Base-by-base conservation (phyloP, 2,888 invertebrate species). In the Fragum sueziense region DNA sequence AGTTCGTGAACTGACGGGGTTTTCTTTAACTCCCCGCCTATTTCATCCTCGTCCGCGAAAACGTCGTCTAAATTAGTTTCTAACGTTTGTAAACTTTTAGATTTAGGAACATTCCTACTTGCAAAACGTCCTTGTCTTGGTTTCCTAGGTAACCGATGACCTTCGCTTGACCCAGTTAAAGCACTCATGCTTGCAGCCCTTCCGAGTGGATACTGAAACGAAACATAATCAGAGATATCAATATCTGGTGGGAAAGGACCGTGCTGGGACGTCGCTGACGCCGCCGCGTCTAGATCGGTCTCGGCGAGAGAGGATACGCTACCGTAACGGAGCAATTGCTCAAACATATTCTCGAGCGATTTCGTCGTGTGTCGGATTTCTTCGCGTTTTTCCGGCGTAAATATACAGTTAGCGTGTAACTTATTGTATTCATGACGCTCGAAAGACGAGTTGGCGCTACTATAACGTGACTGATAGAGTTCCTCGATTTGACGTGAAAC, bases 1-100 rank as follows among this genome's bases (percentile, higher is more conserved):
- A 98, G 95, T 94, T 98, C 98, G 94, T 98, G 97, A 94, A 98
- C 98, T 84, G 98, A 98, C 92, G 97, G 96, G 92, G 96, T 96
- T 81, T 97, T 95, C 72, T 84, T 85, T 17, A 91, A 74, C 25
- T 80, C 82, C 68, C 85, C 86, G 25, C 82, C 81, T 29, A 78
- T 68, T n/a, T 82, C 83, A 14, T 81, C 82, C 65, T 81, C 85
- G 27, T 84, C 82, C 61, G 85, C 82, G 79, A 86, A 86, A 57
- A 83, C 86, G 59, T 90, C 90, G 78, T 90, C 90, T 47, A 90
- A 79, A 74, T 90, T 89, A 31, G 89, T 90, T 76, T 89, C 90
- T 37, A 91, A 80, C 7, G 90, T 88, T 84, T 89, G 89, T 52
- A 91, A 84, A 83, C 90, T 90, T 78, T 90, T 91, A 34, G 90